These are phyloP conservation scores for Myiozetetes cayanensis DNA, from an alignment of 2,113 vertebrate species.

Conservation along the genomic window DNA sequence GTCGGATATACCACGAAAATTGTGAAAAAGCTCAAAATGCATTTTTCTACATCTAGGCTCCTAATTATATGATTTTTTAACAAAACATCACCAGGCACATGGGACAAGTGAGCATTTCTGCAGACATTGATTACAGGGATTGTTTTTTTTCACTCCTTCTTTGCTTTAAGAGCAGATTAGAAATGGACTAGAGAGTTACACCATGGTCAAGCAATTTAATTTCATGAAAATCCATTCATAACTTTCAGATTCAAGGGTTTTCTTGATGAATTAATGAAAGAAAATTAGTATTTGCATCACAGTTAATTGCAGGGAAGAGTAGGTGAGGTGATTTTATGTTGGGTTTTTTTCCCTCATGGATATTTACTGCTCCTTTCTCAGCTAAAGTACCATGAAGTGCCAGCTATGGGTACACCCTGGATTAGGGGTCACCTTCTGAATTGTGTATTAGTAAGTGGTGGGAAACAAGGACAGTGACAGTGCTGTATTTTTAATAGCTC, in stretches of 20 bases:
- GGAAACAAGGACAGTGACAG: neutral
- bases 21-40: neutral
- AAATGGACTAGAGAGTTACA: neutral
- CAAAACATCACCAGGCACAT: neutral
- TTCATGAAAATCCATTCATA: neutral
- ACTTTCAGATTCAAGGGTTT: neutral
- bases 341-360: neutral
- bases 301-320: neutral
- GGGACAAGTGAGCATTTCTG: neutral
- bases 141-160: neutral
- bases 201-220: neutral
- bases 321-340: neutral
- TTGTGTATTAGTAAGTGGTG: neutral
- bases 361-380: neutral
- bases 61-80: conserved; percentile 11
- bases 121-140: neutral
- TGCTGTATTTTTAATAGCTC: neutral
- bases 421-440: neutral
- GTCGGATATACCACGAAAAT: neutral
- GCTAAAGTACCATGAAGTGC: neutral
- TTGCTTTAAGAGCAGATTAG: neutral
- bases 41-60: neutral
- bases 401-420: neutral
- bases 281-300: neutral
- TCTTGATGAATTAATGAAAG: neutral